phyloP scores from a whole-genome alignment of 2,888 invertebrate genomes.

The Acleris laterana region DNA sequence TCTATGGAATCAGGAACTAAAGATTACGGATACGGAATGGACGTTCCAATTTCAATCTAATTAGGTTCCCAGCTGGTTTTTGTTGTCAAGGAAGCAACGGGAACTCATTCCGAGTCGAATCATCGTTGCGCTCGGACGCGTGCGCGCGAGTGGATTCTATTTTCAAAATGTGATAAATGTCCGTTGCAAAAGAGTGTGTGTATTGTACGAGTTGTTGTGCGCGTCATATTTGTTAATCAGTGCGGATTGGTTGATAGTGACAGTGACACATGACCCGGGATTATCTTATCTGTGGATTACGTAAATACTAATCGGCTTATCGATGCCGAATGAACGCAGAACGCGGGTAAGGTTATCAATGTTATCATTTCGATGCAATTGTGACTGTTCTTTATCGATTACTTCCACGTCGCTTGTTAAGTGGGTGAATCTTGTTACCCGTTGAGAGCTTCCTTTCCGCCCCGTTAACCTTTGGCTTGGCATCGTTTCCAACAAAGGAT shows the following conservation, averaged over 20 bases:
- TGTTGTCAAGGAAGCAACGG: conserved; percentile 45
- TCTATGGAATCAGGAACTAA: conserved; percentile 37
- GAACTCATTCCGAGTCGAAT: conserved; percentile 43
- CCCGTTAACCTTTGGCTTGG: conserved; percentile 22
- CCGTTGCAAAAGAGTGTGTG: conserved; percentile 8
- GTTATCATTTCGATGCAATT: conserved; percentile 25
- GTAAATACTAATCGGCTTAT: conserved; percentile 39
- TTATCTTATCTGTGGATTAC: conserved; percentile 48
- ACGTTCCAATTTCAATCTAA: conserved; percentile 31
- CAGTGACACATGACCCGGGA: conserved; percentile 41
- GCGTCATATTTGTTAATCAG: conserved; percentile 43
- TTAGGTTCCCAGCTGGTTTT: conserved; percentile 36
- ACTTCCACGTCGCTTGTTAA: background rate
- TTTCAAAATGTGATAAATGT: conserved; percentile 34
- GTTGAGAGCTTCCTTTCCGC: conserved; percentile 17
- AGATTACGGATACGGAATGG: conserved; percentile 38
- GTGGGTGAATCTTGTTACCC: background rate
- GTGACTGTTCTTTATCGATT: background rate
- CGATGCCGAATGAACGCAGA: conserved; percentile 66
- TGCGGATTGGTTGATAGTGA: conserved; percentile 25
- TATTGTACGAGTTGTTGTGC: conserved; percentile 3
- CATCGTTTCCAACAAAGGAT: conserved; percentile 1
- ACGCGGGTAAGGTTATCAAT: conserved; percentile 58
- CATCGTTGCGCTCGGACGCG: conserved; percentile 53
- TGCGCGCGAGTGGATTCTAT: conserved; percentile 42